Evolutionary conservation across 2,113 vertebrate genomes (phyloP).

Genomic region (Alaudala cheleensis): DNA sequence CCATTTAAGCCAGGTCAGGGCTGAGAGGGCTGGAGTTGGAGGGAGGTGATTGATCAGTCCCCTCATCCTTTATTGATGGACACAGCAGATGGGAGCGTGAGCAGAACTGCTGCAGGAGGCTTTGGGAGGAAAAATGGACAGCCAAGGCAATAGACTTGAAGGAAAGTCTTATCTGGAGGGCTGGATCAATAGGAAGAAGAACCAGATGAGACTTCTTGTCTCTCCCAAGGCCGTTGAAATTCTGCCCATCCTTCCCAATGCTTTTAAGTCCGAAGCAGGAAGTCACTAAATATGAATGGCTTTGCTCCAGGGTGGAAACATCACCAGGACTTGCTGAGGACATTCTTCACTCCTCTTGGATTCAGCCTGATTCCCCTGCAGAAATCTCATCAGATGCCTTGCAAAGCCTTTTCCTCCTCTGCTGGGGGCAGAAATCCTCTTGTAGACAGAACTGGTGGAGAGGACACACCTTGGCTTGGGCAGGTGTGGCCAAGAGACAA

Average conservation of each 20-base stretch:
- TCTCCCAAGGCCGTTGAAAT: not conserved
- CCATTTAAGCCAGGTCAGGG: not conserved
- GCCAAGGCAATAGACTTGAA: not conserved
- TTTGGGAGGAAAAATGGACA: not conserved
- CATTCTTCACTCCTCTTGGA: not conserved
- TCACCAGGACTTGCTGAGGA: not conserved
- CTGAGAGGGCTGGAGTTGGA: constrained; percentile 24
- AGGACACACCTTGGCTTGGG: not conserved
- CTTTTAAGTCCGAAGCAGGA: not conserved
- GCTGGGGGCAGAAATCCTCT: not conserved
- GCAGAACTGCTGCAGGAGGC: not conserved
- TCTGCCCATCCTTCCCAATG: not conserved
- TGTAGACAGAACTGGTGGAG: not conserved
- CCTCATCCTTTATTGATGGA: constrained; percentile 68
- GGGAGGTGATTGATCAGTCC: constrained; percentile 59
- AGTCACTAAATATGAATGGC: not conserved
- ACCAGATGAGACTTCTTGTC: not conserved
- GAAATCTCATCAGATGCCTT: not conserved
- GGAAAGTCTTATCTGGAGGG: not conserved
- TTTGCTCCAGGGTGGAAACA: not conserved
- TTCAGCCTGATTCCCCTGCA: not conserved
- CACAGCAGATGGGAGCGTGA: not conserved
- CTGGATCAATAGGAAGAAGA: not conserved
- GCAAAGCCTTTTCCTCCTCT: not conserved
- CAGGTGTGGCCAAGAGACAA: not conserved